A percentile compares a stretch with the other conserved stretches of the same genome.
These are phyloP conservation scores for Coenonympha arcania DNA, from an alignment of 2,888 invertebrate genomes.

Conservation along the genomic window DNA sequence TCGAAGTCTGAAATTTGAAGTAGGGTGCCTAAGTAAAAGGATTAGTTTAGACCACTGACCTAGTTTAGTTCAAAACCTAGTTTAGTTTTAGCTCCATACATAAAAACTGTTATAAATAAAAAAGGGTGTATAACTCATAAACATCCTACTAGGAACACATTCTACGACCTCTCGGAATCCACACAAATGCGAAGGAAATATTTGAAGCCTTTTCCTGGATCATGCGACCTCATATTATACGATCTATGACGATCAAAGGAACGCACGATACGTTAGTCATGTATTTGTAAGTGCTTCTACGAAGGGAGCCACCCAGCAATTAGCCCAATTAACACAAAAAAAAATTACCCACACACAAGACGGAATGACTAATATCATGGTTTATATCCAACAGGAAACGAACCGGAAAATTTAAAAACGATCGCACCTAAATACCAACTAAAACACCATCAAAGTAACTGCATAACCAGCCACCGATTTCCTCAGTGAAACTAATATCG, in stretches of 20 bases:
- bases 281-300: constrained; percentile 34
- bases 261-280: constrained; percentile 20
- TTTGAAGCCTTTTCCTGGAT: constrained; percentile 27
- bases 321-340: constrained; percentile 52
- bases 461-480: constrained; percentile 35
- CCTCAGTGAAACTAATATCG: constrained; percentile 27
- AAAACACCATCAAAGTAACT: constrained; percentile 35
- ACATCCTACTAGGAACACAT: constrained; percentile 15
- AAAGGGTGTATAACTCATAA: constrained; percentile 10
- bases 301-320: constrained; percentile 57
- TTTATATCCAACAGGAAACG: constrained; percentile 25
- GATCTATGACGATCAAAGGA: constrained; percentile 5
- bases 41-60: too few relatives aligned
- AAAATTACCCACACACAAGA: constrained; percentile 22
- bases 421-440: constrained; percentile 21
- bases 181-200: constrained; percentile 10
- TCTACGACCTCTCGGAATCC: constrained; percentile 4
- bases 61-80: too few relatives aligned
- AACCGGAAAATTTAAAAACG: constrained; percentile 27
- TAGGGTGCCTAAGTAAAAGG: too few relatives aligned
- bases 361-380: constrained; percentile 31
- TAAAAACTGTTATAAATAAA: not conserved
- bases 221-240: constrained; percentile 13
- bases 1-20: too few relatives aligned
- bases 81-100: too few relatives aligned